Evolutionary conservation across 1,140 invertebrate species (phyloP).

Genomic region (Plutomurus gul): DNA sequence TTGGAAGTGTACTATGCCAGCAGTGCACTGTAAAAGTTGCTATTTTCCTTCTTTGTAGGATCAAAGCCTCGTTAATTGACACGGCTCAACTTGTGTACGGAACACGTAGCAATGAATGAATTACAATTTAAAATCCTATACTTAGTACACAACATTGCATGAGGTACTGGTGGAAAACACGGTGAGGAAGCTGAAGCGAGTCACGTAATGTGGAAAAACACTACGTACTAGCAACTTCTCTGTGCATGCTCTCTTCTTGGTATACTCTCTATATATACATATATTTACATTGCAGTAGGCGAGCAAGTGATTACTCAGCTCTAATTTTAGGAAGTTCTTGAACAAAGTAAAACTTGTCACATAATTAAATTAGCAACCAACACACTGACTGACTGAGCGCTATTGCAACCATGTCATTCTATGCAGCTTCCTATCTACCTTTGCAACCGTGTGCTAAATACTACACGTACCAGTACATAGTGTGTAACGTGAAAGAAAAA

Average conservation of each 20-base stretch:
- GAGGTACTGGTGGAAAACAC: background rate
- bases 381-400: conserved; percentile 5
- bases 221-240: too few relatives aligned
- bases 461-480: too few relatives aligned
- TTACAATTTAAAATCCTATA: background rate
- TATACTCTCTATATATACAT: too few relatives aligned
- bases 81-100: background rate
- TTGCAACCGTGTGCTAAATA: too few relatives aligned
- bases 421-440: background rate
- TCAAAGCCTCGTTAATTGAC: conserved; percentile 19
- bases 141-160: background rate
- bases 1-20: background rate
- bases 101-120: conserved; percentile 19
- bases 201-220: too few relatives aligned
- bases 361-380: conserved; percentile 30
- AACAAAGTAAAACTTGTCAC: conserved; percentile 29
- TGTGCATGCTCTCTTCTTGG: too few relatives aligned
- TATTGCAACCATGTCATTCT: background rate
- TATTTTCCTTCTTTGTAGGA: background rate
- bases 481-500: too few relatives aligned
- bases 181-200: background rate
- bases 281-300: too few relatives aligned
- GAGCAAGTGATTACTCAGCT: conserved; percentile 29
- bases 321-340: conserved; percentile 27
- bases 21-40: background rate